Evolutionary conservation across 2,888 invertebrate species (phyloP).

Genomic region (Netelia virgata): DNA sequence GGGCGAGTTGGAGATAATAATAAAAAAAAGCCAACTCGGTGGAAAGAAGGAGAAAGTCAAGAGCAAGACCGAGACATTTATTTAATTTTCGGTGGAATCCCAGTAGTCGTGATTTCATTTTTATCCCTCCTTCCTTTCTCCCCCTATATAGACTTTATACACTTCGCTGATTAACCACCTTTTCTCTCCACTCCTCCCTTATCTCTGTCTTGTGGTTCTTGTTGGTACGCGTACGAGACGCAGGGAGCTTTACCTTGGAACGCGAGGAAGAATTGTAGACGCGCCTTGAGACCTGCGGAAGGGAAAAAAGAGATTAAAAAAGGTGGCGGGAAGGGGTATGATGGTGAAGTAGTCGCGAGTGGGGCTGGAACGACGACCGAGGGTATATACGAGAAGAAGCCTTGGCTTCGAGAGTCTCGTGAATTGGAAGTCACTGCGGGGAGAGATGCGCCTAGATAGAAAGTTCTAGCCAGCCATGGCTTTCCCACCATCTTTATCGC

Average conservation of each 20-base stretch:
- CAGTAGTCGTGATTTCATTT: conserved; percentile 76
- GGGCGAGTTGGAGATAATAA: conserved; percentile 58
- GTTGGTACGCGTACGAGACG: conserved; percentile 14
- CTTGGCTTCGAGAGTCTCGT: conserved; percentile 6
- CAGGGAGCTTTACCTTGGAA: conserved; percentile 32
- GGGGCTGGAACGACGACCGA: background rate
- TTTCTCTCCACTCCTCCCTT: conserved; percentile 36
- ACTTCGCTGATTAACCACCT: conserved; percentile 80
- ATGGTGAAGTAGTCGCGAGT: conserved; percentile 11
- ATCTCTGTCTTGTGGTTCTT: conserved; percentile 5
- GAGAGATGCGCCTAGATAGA: conserved; percentile 73
- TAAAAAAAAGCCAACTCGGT: conserved; percentile 37
- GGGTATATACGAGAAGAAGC: background rate
- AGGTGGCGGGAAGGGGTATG: background rate
- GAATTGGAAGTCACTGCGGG: conserved; percentile 49
- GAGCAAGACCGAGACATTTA: conserved; percentile 77
- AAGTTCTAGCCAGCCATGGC: conserved; percentile 80
- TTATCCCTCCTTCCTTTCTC: conserved; percentile 71
- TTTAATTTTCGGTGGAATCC: conserved; percentile 78
- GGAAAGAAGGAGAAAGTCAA: conserved; percentile 33
- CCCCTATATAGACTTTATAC: conserved; percentile 75
- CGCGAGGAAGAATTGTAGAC: conserved; percentile 13
- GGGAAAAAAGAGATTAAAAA: background rate
- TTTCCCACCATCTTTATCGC: conserved; percentile 47
- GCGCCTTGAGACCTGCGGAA: background rate